Conservation (phyloP, 2,888 invertebrate genomes). For the Drosophila trichaetosa region DNA sequence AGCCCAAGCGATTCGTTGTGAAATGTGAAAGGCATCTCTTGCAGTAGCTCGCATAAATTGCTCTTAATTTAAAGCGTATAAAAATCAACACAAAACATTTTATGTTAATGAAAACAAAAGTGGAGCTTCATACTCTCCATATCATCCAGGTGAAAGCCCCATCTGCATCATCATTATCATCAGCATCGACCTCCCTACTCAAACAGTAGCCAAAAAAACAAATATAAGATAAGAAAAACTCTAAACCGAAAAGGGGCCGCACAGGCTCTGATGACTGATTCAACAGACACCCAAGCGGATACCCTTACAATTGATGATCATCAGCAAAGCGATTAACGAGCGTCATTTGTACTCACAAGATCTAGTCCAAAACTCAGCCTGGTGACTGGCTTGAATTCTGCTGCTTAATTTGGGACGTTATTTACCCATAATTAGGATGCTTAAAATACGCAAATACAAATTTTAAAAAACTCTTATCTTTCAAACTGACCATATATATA, state of each 20-base stretch:
- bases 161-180: slow-evolving; percentile 8
- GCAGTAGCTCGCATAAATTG: slow-evolving; percentile 67
- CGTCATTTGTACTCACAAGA: slow-evolving; percentile 39
- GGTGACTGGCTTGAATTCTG: neutral
- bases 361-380: neutral
- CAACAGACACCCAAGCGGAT: slow-evolving; percentile 29
- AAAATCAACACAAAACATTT: slow-evolving; percentile 81
- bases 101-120: slow-evolving; percentile 80
- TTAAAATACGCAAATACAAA: neutral
- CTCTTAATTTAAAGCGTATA: slow-evolving; percentile 70
- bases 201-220: slow-evolving; percentile 44
- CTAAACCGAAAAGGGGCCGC: slow-evolving; percentile 12
- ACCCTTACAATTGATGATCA: slow-evolving; percentile 47
- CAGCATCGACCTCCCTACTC: neutral
- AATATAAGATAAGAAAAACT: neutral
- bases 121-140: slow-evolving; percentile 24
- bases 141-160: slow-evolving; percentile 59
- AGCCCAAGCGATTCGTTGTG: slow-evolving; percentile 30
- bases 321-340: slow-evolving; percentile 47
- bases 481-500: neutral
- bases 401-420: slow-evolving; percentile 6
- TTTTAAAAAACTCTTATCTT: neutral
- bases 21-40: slow-evolving; percentile 55
- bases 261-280: slow-evolving; percentile 39
- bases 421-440: slow-evolving; percentile 27